Conservation (phyloP, 2,888 invertebrate genomes). For the Onthophagus sagittarius region DNA sequence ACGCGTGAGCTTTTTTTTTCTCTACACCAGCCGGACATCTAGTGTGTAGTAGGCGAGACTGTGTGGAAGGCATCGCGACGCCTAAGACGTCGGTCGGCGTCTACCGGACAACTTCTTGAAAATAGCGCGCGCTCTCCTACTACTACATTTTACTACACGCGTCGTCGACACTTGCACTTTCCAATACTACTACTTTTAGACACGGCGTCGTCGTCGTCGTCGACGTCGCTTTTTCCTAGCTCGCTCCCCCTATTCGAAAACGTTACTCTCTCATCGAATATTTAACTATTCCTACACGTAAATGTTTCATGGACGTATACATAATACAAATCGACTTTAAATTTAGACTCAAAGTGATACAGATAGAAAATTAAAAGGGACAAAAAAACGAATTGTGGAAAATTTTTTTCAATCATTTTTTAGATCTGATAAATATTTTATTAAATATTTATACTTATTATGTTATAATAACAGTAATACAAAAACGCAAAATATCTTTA, state of each 20-base stretch:
- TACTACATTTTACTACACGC: not conserved
- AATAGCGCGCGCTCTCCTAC: not conserved
- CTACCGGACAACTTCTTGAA: not conserved
- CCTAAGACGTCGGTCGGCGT: not conserved
- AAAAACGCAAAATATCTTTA: too few species aligned
- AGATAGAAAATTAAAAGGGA: too few species aligned
- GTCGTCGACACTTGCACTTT: not conserved
- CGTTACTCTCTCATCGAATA: slow-evolving; percentile 4
- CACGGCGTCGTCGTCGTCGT: not conserved
- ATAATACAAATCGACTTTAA: slow-evolving; percentile 5
- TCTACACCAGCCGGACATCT: slow-evolving; percentile 41
- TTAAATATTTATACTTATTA: too few species aligned
- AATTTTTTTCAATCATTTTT: too few species aligned
- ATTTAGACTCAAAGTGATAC: too few species aligned
- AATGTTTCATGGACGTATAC: slow-evolving; percentile 15
- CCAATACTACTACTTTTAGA: not conserved
- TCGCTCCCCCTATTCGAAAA: not conserved
- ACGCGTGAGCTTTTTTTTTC: slow-evolving; percentile 36
- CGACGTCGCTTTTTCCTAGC: not conserved
- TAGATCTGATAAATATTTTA: too few species aligned
- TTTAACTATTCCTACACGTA: slow-evolving; percentile 1
- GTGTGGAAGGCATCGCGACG: not conserved
- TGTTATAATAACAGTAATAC: too few species aligned
- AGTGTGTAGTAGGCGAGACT: slow-evolving; percentile 46
- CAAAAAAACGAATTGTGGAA: too few species aligned